Base-by-base conservation (phyloP, 2,113 vertebrate species). In the Narcine bancroftii region DNA sequence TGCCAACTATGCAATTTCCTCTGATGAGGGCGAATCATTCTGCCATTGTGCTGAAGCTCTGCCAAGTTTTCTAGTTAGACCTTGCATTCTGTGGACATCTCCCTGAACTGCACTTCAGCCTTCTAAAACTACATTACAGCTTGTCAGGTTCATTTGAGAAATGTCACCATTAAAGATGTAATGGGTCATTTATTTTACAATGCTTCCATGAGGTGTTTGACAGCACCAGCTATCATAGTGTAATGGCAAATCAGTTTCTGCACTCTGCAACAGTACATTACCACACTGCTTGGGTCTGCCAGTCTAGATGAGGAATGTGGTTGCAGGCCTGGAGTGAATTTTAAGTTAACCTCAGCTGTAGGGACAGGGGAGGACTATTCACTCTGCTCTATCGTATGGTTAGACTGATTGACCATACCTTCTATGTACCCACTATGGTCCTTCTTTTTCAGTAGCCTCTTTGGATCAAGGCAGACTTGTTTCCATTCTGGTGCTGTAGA, bases 101-200 rank as follows among this genome's bases (percentile, higher is more conserved):
- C 56, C 36, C 15, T n/a, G 36, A 7, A 65, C 85, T 39, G 56
- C 36, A 66, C 5, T 42, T 65, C 36, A 89, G 10, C 63, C 60
- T 89, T 42, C 1, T 89, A 42, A 89, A 89, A 89, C 65, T 89
- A 89, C 9, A 89, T 89, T 65, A 39, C 56, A 65, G 39, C n/a
- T 65, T 89, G 85, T 65, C 85, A 42, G 56, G 6, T 11, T n/a
- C 60, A 66, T 65, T 42, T 89, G 85, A 89, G n/a, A 65, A 89
- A 89, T 89, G 60, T 89, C 60, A 42, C 53, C 63, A 66, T 89
- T 89, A 66, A 65, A 66, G 85, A 65, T 42, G n/a, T 89, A 89
- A 89, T 42, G 85, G 60, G 85, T 65, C 85, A 89, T 89, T 89
- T 89, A 89, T 65, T 89, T 89, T 42, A 66, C 60, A 89, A 89